Base-by-base conservation (phyloP, 2,797 vertebrate species). In the Odontamblyopus rebecca region DNA sequence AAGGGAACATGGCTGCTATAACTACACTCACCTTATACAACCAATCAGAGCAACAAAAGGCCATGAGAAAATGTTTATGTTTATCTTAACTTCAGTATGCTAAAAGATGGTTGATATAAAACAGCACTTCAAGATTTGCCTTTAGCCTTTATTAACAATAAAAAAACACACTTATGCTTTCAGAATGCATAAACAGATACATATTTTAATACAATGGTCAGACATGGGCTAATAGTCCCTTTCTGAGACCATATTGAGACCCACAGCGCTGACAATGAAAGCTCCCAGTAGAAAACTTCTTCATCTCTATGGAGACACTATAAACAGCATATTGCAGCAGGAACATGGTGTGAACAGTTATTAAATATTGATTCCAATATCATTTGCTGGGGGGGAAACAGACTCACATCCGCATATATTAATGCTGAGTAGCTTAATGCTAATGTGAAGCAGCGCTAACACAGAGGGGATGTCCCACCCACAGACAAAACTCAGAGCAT, bases 311-410 rank as follows among this genome's bases (percentile, higher is more conserved):
- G 12, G 63, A 27, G 41, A 65, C 29, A 67, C 27, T 23, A 53
- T 30, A 53, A 66, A 60, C 30, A 54, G 61, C 2, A 68, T 64
- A 72, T 66, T 71, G 68, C 60, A 38, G 61, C 15, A 75, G 23
- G 18, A 38, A 64, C 62, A 48, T 65, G 27, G 68, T 67, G 64
- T 62, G 61, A 62, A 68, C 60, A 29, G 2, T 12, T 54, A 85
- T 90, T 35, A 86, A 86, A 86, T 81, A 88, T 86, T 86, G 53
- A 88, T 83, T 68, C 69, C 54, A 70, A 78, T 74, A 77, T 77
- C n/a, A 82, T 51, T 78, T 70, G 68, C 69, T 57, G 76, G 35
- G 73, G 73, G 69, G 69, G 64, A 75, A 72, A 54, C 68, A 57
- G 67, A 69, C 30, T 27, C 73, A 71, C 38, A 53, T 61, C 61